Evolutionary conservation across 2,113 vertebrate genomes (phyloP).

Genomic region (Ifrita kowaldi): DNA sequence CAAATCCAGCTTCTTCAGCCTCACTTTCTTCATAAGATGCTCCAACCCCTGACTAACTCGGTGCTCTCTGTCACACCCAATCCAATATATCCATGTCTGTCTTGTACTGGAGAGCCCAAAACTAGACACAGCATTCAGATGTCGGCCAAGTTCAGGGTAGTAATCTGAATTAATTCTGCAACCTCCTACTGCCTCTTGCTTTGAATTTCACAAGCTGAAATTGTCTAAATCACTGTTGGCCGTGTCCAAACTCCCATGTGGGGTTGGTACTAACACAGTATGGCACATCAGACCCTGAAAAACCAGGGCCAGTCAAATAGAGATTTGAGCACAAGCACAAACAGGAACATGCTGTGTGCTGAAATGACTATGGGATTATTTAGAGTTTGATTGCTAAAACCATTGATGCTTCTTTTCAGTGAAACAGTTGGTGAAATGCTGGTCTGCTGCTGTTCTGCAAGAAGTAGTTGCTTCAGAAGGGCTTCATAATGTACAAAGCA

Average conservation of each 20-base stretch:
- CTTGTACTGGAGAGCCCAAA: not conserved
- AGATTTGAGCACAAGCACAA: not conserved
- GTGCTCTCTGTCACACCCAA: not conserved
- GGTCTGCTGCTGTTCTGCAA: not conserved
- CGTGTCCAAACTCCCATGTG: not conserved
- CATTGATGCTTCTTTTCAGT: not conserved
- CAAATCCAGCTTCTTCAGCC: not conserved
- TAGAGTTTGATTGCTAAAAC: not conserved
- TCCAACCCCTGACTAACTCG: not conserved
- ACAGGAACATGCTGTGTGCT: not conserved
- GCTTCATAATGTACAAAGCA: not conserved
- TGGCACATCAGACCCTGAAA: not conserved
- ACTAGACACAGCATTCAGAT: not conserved
- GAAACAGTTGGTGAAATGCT: not conserved
- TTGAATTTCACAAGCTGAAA: not conserved
- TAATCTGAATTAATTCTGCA: not conserved
- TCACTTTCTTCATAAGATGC: not conserved
- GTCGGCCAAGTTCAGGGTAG: not conserved
- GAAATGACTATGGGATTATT: not conserved
- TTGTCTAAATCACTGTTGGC: not conserved
- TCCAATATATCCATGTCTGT: not conserved
- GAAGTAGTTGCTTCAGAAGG: not conserved
- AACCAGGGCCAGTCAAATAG: not conserved
- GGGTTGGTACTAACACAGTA: not conserved
- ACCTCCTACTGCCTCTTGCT: not conserved